Evolutionary conservation across 2,797 vertebrate genomes (phyloP), one percentile per base, ranked within the genome.

Genomic region (Phyllotis vaccarum): DNA sequence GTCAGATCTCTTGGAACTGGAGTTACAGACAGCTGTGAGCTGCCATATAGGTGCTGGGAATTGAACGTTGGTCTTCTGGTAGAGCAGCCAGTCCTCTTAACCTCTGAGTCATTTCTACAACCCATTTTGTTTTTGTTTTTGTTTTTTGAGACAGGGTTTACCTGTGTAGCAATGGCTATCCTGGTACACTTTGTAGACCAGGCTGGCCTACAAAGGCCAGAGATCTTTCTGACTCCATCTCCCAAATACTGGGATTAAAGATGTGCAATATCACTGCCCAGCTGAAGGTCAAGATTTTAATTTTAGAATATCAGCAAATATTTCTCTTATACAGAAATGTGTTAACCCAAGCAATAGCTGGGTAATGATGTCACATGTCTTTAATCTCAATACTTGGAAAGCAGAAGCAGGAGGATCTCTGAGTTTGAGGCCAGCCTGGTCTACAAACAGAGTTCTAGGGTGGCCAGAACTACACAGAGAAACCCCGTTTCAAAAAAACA

Each of bases 231-330:
- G 10, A 10, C 70, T 74, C 4, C 40, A 12, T 37, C 37, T 72
- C 37, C n/a, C 21, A 2, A 72, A 21, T 22, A 37, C 70, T 40
- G 37, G 37, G 37, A 72, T 24, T 40, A 72, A 72, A 40, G 21
- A n/a, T 0, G 1, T 72, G 21, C 1, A 40, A 22, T 37, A 72
- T 21, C 37, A 24, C 11, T 11, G 21, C 70, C 68, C 70, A 87
- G 49, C 62, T 66, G 52, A 31, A 95, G 43, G 90, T 62, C 24
- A 76, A 66, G 85, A 92, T 83, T 92, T 78, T 87, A 94, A 92
- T 87, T 54, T 78, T 88, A 90, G 86, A 92, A 85, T 49, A 86
- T 64, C 76, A 86, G n/a, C 49, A 96, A 88, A 93, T 92, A 68
- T 72, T 95, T 97, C 58, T 52, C 52, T 93, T 24, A 74, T 40